Evolutionary conservation across 2,797 vertebrate genomes (phyloP), one percentile per base, ranked within the genome.

Genomic region (Urocyon cinereoargenteus): DNA sequence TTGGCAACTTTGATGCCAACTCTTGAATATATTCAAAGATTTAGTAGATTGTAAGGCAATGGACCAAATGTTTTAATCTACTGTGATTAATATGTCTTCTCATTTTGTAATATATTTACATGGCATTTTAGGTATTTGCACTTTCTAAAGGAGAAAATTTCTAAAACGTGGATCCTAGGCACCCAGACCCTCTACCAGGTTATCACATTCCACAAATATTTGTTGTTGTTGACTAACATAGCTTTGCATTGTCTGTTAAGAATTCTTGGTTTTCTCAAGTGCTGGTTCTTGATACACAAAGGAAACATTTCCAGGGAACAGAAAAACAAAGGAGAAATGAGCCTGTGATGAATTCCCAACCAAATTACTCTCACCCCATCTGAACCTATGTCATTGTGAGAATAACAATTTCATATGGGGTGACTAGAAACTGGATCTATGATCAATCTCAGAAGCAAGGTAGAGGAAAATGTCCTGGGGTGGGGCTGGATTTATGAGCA

Each of bases 21-120:
- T 92, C 36, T 70, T 91, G 15, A 86, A 77, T 40, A 12, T 89
- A 78, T 91, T 91, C 22, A 90, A 82, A 95, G 62, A 94, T 93
- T 26, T 93, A 82, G 72, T 72, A n/a, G 21, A 57, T 72, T n/a
- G 3, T 51, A 82, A 83, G 68, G 53, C 45, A 73, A 36, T 36
- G 15, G 36, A 57, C 40, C 83, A 91, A 91, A 85, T 62, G 21
- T 90, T 88, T 84, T 93, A 75, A 89, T 83, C 31, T 91, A 22
- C 83, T 94, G 15, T 83, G 28, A 95, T 91, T 78, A 77, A 16
- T 49, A 59, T 82, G 62, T 86, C 61, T 77, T 93, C 61, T 89
- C 57, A 79, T 70, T 91, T 95, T 70, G 8, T 36, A 49, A 70
- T 93, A 36, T 14, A 59, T 55, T 86, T 96, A 16, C n/a, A 16